These are phyloP conservation scores for Mesoligia furuncula DNA, from an alignment of 2,888 invertebrate species.

Conservation along the genomic window DNA sequence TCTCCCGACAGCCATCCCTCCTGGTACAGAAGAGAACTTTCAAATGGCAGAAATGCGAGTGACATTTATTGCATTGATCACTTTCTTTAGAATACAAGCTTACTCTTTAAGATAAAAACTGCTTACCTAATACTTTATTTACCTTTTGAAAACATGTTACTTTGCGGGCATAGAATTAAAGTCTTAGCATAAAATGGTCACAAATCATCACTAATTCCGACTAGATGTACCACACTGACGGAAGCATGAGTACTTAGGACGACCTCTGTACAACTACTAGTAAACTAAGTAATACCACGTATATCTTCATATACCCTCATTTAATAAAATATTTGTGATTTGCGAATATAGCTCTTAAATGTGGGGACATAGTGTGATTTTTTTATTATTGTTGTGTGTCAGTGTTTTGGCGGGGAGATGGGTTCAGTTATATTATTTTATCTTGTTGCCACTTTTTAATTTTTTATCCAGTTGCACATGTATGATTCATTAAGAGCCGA, in stretches of 20 bases:
- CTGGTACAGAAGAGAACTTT: not conserved
- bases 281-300: constrained; percentile 47
- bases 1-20: not conserved
- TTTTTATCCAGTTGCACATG: too few species aligned
- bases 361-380: constrained; percentile 49
- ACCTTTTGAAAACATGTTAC: not conserved
- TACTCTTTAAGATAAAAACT: not conserved
- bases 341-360: constrained; percentile 48
- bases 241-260: constrained; percentile 59
- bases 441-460: not conserved
- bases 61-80: not conserved
- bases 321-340: constrained; percentile 32
- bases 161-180: not conserved
- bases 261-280: constrained; percentile 48
- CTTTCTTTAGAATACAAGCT: not conserved
- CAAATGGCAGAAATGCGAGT: not conserved
- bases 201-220: constrained; percentile 55
- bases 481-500: not conserved
- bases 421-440: constrained; percentile 17
- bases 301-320: constrained; percentile 46
- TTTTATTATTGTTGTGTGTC: constrained; percentile 40
- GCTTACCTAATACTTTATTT: constrained; percentile 9
- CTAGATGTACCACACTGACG: constrained; percentile 49
- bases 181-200: constrained; percentile 52
- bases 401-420: constrained; percentile 46